Conservation (phyloP, 2,888 invertebrate genomes). For the Ichneumoninae sp. region DNA sequence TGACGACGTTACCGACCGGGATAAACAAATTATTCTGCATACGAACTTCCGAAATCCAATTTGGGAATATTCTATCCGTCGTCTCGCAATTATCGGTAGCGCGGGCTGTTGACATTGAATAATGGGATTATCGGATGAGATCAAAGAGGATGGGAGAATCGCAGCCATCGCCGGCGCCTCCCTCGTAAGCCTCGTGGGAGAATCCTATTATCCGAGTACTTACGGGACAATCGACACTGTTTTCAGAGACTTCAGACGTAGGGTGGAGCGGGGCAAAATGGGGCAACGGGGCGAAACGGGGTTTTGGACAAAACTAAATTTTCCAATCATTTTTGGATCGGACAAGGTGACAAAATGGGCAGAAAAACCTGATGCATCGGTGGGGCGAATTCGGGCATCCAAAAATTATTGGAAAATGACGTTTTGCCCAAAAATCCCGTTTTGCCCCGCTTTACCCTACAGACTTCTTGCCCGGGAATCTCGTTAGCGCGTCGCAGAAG, state of each 20-base stretch:
- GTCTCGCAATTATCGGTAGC: not conserved
- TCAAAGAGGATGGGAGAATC: not conserved
- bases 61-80: not conserved
- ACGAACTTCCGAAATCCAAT: not conserved
- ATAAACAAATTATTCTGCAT: conserved; percentile 14
- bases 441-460: not conserved
- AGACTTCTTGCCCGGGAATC: no score
- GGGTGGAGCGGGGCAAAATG: no score
- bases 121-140: not conserved
- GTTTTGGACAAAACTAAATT: no score
- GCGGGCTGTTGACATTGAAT: not conserved
- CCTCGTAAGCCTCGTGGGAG: not conserved
- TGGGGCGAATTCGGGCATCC: no score
- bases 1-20: not conserved
- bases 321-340: no score
- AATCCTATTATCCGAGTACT: not conserved
- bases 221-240: not conserved
- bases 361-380: no score
- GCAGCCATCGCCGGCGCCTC: not conserved
- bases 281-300: no score
- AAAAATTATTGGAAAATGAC: no score
- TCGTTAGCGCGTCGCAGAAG: no score
- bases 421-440: no score
- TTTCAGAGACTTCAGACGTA: not conserved
- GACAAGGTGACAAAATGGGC: no score